Evolutionary conservation across 2,113 vertebrate species (phyloP).

Genomic region (Struthidea cinerea): DNA sequence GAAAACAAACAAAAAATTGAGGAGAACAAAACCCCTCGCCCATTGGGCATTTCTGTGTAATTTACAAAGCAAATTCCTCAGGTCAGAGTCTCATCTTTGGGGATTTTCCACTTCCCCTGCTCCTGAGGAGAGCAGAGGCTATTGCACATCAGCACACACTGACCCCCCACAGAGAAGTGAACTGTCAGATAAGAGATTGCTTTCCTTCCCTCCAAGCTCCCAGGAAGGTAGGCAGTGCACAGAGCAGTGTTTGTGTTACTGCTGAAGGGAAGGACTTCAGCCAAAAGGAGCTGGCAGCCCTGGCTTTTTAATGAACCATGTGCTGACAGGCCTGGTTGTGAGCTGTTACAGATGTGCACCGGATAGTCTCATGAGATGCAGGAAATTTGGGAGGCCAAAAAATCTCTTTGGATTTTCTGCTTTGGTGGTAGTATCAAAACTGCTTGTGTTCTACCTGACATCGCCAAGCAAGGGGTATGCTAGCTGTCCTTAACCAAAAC

Average conservation of each 20-base stretch:
- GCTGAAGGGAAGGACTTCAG: neutral
- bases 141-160: neutral
- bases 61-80: neutral
- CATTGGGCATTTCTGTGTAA: neutral
- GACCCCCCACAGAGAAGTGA: neutral
- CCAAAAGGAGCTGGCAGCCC: conserved; percentile 23
- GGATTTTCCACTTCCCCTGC: conserved; percentile 17
- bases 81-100: neutral
- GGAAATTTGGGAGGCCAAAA: neutral
- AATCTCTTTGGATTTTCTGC: neutral
- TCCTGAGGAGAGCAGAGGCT: neutral
- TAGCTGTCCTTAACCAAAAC: neutral
- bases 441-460: neutral
- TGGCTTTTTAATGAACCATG: neutral
- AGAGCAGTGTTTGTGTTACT: neutral
- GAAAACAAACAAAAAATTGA: neutral
- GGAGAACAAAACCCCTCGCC: neutral
- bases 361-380: neutral
- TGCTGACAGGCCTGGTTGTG: conserved; percentile 20
- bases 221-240: neutral
- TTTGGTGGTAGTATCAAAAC: neutral
- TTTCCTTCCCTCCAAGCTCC: neutral
- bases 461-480: rapidly evolving
- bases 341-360: conserved; percentile 27
- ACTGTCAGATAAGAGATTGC: neutral